A percentile compares a stretch with the other conserved stretches of the same genome.
Evolutionary conservation across 2,797 vertebrate genomes (phyloP).

Genomic region (Naso thynnoides): DNA sequence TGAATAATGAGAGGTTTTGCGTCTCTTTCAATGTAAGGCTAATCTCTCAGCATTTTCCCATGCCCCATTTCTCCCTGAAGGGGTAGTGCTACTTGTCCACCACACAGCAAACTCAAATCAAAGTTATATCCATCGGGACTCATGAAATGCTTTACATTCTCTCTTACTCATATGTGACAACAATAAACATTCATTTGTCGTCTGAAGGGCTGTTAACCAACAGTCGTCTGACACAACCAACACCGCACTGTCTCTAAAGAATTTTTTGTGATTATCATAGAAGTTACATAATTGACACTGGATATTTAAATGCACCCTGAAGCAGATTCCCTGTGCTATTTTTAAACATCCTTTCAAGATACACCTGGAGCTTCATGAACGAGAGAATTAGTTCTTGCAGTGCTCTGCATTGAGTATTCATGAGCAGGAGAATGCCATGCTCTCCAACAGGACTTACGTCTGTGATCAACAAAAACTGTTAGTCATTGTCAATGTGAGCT

Average conservation of each 20-base stretch:
- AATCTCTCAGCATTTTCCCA: constrained; percentile 67
- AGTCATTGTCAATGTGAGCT: constrained; percentile 60
- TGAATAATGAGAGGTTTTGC: constrained; percentile 74
- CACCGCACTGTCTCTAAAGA: constrained; percentile 1
- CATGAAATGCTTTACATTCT: constrained; percentile 29
- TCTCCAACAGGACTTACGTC: constrained; percentile 51
- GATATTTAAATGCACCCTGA: constrained; percentile 33
- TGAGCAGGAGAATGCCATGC: constrained; percentile 35
- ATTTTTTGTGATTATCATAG: neutral
- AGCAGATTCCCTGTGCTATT: constrained; percentile 37
- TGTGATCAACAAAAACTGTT: constrained; percentile 70
- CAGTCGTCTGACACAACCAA: constrained; percentile 3
- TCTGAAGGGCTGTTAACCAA: neutral
- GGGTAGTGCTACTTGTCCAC: constrained; percentile 12
- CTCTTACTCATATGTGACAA: constrained; percentile 12
- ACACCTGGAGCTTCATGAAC: constrained; percentile 42
- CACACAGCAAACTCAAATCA: constrained; percentile 55
- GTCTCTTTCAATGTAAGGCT: constrained; percentile 64
- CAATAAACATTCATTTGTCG: constrained; percentile 17
- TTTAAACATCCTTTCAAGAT: constrained; percentile 39
- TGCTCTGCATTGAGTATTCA: constrained; percentile 60
- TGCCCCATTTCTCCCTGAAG: constrained; percentile 45
- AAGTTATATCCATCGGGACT: constrained; percentile 43
- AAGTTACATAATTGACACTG: constrained; percentile 11
- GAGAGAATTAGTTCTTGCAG: constrained; percentile 22